These are phyloP conservation scores for Phocides pigmalion DNA, from an alignment of 1,140 invertebrate genomes.

Conservation along the genomic window DNA sequence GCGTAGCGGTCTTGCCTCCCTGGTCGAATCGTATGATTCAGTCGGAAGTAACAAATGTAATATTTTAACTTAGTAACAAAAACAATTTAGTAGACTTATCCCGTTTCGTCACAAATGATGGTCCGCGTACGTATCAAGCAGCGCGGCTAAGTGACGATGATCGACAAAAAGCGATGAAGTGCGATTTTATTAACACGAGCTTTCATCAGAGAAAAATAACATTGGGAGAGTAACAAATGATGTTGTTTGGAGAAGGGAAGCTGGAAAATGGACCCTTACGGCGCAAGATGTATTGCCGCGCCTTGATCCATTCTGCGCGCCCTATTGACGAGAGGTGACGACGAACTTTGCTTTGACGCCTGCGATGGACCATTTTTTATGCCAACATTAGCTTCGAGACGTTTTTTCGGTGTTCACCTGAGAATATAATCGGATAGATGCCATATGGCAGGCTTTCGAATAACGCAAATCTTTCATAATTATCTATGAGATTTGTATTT, in stretches of 20 bases:
- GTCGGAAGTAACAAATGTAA: no score
- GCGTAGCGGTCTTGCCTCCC: no score
- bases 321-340: slow-evolving; percentile 64
- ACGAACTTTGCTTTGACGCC: slow-evolving; percentile 40
- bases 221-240: slow-evolving; percentile 77
- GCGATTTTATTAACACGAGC: slow-evolving; percentile 80
- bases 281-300: slow-evolving; percentile 53
- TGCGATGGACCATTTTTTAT: slow-evolving; percentile 28
- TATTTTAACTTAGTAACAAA: no score
- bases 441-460: neutral
- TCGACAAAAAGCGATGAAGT: slow-evolving; percentile 82
- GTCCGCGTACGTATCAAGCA: slow-evolving; percentile 50
- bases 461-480: neutral
- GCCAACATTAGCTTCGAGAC: slow-evolving; percentile 32
- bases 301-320: slow-evolving; percentile 43
- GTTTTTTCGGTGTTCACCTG: slow-evolving; percentile 11
- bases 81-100: slow-evolving; percentile 9
- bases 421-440: neutral
- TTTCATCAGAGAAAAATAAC: slow-evolving; percentile 77
- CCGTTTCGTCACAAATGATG: slow-evolving; percentile 23
- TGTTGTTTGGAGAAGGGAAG: slow-evolving; percentile 69
- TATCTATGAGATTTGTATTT: no score
- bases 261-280: slow-evolving; percentile 50
- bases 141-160: slow-evolving; percentile 79
- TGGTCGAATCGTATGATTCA: no score